Evolutionary conservation across 2,888 invertebrate species (phyloP), one percentile per base, ranked within the genome.

Genomic region (Drosophila neutralis): DNA sequence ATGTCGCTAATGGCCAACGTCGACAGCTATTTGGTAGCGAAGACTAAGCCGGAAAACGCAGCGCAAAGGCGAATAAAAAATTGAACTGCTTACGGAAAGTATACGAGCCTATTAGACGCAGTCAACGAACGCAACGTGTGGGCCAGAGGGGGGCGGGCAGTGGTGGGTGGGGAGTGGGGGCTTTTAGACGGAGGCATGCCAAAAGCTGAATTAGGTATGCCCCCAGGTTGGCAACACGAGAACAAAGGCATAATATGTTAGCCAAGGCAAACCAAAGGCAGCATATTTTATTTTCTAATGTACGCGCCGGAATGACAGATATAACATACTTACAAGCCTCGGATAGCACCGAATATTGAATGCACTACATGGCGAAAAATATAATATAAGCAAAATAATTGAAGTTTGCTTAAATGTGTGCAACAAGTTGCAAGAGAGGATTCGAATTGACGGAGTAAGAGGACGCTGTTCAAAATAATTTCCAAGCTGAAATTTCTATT

Each of bases 221-320:
- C 68, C 13, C 71, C 71, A 80, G 71, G 68, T 62, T 65, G 51
- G 85, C 53, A 40, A 60, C 24, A 53, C 62, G 62, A 72, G 70
- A 82, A 70, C 77, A 84, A 79, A 73, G 80, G 70, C 61, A 72
- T 69, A 78, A 74, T 69, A 76, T 69, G 65, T 64, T 80, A 57
- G 31, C 31, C 31, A 31, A 10, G 31, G 58, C 64, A 74, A 71
- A 61, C 57, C 62, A 67, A 58, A 67, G 69, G 73, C 69, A 66
- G 90, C 76, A 88, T 90, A 86, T 90, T 86, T 90, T 88, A 86
- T 85, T 82, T 85, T 78, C 62, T 65, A 85, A 85, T 74, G 73
- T 72, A 72, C 48, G 73, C 74, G 58, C 59, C 62, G 70, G 73
- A 84, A 76, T 71, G 79, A 61, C 68, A 73, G 82, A 84, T 84